Evolutionary conservation across 2,888 invertebrate species (phyloP).

Genomic region (Esperia sulphurella): DNA sequence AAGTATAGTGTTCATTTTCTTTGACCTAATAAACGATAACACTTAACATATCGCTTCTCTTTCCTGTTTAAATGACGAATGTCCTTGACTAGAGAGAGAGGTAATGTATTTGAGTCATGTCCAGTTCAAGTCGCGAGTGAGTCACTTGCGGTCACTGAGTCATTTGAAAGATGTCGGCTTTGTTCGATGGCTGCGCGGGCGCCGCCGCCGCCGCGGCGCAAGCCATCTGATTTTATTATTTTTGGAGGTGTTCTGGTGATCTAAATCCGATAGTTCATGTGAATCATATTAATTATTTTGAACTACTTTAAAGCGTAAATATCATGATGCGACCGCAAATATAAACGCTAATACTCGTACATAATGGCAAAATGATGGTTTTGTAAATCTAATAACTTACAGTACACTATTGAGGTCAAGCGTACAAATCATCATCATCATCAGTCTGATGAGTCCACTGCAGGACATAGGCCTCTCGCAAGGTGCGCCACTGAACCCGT

Average conservation of each 20-base stretch:
- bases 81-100: slow-evolving; percentile 14
- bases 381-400: no score
- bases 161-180: slow-evolving; percentile 44
- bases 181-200: slow-evolving; percentile 6
- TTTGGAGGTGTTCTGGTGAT: neutral
- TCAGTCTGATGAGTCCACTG: no score
- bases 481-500: no score
- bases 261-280: neutral
- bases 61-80: neutral
- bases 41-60: neutral
- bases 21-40: slow-evolving; percentile 2
- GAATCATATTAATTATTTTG: neutral
- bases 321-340: no score
- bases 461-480: no score
- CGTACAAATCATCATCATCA: no score
- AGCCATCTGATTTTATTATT: neutral
- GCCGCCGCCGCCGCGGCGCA: neutral
- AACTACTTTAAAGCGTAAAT: no score
- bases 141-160: slow-evolving; percentile 55
- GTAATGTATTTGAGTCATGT: slow-evolving; percentile 39
- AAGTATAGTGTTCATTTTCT: neutral
- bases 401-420: no score
- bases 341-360: no score
- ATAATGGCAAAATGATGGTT: no score
- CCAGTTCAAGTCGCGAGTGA: slow-evolving; percentile 24